Conservation (phyloP, 2,113 vertebrate genomes). For the Elephantulus edwardii region DNA sequence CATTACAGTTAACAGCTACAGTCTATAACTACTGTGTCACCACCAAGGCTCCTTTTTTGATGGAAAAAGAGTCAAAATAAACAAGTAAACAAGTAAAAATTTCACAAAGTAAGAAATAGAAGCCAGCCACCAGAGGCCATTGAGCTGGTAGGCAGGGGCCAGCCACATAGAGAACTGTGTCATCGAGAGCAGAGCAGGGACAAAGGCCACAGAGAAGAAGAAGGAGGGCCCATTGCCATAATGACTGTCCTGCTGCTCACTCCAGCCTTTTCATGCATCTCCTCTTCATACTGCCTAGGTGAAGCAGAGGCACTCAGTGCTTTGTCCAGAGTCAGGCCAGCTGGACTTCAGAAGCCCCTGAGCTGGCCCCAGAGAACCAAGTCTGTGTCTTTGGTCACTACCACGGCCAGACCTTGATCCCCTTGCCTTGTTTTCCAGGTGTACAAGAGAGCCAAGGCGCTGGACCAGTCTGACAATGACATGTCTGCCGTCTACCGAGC, state of each 20-base stretch:
- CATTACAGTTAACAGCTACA: too few species aligned
- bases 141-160: background rate
- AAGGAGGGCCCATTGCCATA: background rate
- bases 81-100: background rate
- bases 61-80: background rate
- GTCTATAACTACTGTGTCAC: too few species aligned
- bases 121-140: background rate
- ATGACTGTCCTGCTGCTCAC: background rate
- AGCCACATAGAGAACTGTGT: background rate
- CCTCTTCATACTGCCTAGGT: background rate
- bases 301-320: background rate
- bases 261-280: background rate
- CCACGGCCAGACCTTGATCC: background rate
- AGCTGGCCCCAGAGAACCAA: too few species aligned
- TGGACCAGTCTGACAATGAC: constrained; percentile 99
- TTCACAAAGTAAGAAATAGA: background rate
- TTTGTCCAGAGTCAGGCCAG: background rate
- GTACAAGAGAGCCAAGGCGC: constrained; percentile 98
- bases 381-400: too few species aligned
- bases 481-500: constrained; percentile 99
- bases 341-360: too few species aligned
- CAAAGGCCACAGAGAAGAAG: background rate
- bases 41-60: background rate
- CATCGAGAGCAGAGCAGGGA: background rate
- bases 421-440: constrained; percentile 86